Conservation (phyloP, 2,797 vertebrate species). For the Poeciliopsis gracilis region DNA sequence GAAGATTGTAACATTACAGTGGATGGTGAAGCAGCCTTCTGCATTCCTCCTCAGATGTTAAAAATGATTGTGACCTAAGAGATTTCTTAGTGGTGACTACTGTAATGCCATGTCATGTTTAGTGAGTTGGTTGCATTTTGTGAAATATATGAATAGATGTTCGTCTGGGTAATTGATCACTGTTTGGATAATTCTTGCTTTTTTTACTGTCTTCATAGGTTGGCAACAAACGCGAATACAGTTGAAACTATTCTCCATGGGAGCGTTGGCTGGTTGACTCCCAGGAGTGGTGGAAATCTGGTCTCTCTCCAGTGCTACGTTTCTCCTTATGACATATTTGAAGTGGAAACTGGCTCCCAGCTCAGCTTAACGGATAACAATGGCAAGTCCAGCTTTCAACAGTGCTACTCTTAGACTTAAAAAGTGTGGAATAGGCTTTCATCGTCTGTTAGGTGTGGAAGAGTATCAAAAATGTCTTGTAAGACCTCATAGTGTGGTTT, state of each 20-base stretch:
- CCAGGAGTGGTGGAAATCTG: conserved; percentile 94
- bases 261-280: conserved; percentile 92
- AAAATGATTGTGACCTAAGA: background rate
- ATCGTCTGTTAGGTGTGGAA: background rate
- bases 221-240: conserved; percentile 92
- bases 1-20: background rate
- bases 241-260: conserved; percentile 97
- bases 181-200: conserved; percentile 8
- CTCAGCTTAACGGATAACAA: conserved; percentile 87
- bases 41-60: background rate
- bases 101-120: background rate
- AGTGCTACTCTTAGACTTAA: background rate
- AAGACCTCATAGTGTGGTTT: background rate
- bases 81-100: background rate
- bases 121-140: background rate
- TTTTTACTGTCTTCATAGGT: conserved; percentile 81
- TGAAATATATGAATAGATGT: background rate
- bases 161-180: background rate
- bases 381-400: conserved; percentile 70
- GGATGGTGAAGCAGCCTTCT: background rate
- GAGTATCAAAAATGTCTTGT: background rate
- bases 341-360: conserved; percentile 87
- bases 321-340: conserved; percentile 92
- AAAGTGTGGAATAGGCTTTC: background rate
- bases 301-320: conserved; percentile 97